Conservation (phyloP, 2,888 invertebrate species). For the Thysanoteuthis rhombus region DNA sequence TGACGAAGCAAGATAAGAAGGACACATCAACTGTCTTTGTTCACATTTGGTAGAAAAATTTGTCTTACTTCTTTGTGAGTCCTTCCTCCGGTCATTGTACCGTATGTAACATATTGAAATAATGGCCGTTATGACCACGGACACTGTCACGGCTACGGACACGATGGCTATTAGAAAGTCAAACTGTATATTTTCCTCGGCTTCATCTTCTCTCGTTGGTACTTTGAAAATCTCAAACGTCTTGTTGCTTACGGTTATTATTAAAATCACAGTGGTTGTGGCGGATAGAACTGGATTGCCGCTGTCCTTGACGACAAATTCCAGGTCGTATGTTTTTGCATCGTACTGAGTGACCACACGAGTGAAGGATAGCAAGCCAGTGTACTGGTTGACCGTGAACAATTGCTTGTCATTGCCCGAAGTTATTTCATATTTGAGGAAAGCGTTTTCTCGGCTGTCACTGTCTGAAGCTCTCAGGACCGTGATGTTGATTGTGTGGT, state of each 20-base stretch:
- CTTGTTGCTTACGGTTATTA: neutral
- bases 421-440: slow-evolving; percentile 12
- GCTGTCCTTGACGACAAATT: neutral
- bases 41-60: slow-evolving; percentile 12
- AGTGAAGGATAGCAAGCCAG: neutral
- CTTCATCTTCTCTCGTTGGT: neutral
- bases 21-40: neutral
- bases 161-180: neutral
- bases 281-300: neutral
- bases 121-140: neutral
- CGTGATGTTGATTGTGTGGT: neutral
- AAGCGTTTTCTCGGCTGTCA: neutral
- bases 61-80: neutral
- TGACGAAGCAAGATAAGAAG: neutral
- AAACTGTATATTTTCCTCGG: neutral
- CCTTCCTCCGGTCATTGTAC: neutral
- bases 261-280: neutral
- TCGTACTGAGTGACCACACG: neutral
- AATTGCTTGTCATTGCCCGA: neutral
- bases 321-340: neutral
- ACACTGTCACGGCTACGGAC: neutral
- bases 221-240: neutral
- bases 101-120: neutral
- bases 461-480: neutral
- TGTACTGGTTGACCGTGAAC: neutral